phyloP scores from a whole-genome alignment of 2,113 vertebrate genomes.

The Anolis carolinensis region DNA sequence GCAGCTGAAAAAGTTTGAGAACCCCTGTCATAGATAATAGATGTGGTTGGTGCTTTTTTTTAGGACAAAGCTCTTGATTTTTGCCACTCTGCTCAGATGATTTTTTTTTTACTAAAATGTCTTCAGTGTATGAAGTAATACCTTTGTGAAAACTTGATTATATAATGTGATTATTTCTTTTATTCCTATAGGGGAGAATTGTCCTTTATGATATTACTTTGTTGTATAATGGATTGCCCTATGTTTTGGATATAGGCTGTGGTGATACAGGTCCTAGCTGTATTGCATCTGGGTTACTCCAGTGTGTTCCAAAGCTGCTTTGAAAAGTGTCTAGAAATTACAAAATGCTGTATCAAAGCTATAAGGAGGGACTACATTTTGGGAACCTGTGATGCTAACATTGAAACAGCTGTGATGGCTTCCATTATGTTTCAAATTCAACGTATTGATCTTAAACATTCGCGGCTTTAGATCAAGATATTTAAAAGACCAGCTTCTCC shows the following conservation, averaged over 20 bases:
- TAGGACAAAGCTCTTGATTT: too few species aligned
- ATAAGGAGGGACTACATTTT: neutral
- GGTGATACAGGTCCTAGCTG: neutral
- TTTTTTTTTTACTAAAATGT: too few species aligned
- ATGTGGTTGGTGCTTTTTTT: too few species aligned
- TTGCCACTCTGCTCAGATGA: too few species aligned
- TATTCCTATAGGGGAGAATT: conserved; percentile 44
- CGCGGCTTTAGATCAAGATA: neutral
- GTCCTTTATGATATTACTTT: conserved; percentile 41
- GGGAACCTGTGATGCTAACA: neutral
- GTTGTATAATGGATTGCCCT: neutral
- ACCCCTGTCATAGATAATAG: too few species aligned
- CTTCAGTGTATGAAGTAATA: too few species aligned
- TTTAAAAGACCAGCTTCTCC: neutral
- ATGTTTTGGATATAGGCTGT: neutral
- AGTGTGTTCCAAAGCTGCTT: neutral
- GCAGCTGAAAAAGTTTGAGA: too few species aligned
- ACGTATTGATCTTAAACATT: neutral
- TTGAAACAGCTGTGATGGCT: neutral
- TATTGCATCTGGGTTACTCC: neutral
- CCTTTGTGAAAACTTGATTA: neutral
- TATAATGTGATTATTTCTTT: conserved; percentile 42
- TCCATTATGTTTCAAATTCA: neutral
- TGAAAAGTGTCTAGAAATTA: neutral
- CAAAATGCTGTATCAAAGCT: neutral